These are phyloP conservation scores for Allochrocebus solatus DNA, from an alignment of 2,797 vertebrate genomes.

Conservation along the genomic window DNA sequence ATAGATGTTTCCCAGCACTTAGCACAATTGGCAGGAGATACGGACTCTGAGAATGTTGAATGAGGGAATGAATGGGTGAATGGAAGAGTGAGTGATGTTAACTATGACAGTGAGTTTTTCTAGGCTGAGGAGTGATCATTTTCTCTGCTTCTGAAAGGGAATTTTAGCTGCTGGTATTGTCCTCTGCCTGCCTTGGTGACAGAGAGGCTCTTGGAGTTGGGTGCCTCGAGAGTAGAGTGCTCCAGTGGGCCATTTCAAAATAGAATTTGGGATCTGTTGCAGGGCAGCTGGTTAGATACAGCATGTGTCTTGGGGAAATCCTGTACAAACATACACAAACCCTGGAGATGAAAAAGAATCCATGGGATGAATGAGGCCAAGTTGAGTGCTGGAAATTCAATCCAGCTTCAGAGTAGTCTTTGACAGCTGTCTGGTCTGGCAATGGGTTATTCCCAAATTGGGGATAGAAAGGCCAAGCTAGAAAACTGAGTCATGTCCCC, in stretches of 20 bases:
- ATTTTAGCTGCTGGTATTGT: conserved; percentile 35
- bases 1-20: neutral
- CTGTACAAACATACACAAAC: conserved; percentile 13
- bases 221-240: conserved; percentile 1
- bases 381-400: conserved; percentile 21
- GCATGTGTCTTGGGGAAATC: conserved; percentile 52
- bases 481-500: neutral
- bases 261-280: conserved; percentile 43
- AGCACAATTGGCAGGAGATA: neutral
- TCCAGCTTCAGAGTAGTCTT: conserved; percentile 2
- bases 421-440: neutral
- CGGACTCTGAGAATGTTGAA: neutral
- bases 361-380: neutral
- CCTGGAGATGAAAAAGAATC: conserved; percentile 10
- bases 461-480: conserved; percentile 14
- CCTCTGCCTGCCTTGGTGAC: conserved; percentile 25
- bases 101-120: neutral
- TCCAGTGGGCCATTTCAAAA: conserved; percentile 49
- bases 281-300: conserved; percentile 44
- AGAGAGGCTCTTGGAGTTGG: conserved; percentile 33
- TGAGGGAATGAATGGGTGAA: neutral
- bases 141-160: conserved; percentile 30
- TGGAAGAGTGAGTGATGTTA: neutral
- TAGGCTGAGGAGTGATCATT: neutral
- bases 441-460: neutral